phyloP scores from a whole-genome alignment of 2,888 invertebrate genomes.

The Sinelater perroti region DNA sequence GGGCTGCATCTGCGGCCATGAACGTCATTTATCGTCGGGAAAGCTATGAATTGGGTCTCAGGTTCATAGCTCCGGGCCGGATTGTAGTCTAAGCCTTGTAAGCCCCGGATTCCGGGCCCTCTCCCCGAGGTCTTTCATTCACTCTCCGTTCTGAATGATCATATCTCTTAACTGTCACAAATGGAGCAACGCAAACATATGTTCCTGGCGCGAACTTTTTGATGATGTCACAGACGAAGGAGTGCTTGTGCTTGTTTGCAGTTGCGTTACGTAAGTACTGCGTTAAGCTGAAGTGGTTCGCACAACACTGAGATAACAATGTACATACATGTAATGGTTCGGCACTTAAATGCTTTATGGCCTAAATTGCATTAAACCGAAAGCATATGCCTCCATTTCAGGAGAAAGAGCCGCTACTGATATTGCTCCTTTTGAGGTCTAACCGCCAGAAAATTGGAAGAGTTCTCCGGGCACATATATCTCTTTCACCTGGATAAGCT shows the following conservation, averaged over 20 bases:
- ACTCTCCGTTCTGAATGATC: conserved; percentile 36
- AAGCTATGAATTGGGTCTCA: conserved; percentile 37
- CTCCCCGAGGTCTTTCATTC: conserved; percentile 34
- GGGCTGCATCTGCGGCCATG: conserved; percentile 31
- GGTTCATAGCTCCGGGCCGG: conserved; percentile 44
- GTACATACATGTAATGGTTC: no score
- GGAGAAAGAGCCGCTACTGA: no score
- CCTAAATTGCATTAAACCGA: no score
- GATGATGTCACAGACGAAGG: no score
- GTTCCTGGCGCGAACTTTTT: conserved; percentile 40
- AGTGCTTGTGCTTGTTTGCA: not conserved
- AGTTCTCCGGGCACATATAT: no score
- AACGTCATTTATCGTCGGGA: conserved; percentile 31
- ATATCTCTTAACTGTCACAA: conserved; percentile 44
- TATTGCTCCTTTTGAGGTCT: no score
- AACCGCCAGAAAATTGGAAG: no score
- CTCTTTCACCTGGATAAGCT: not conserved
- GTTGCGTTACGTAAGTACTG: no score
- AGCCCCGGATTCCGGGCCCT: conserved; percentile 44
- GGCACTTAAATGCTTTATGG: no score
- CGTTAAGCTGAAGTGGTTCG: no score
- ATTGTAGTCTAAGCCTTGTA: conserved; percentile 45
- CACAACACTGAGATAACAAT: no score
- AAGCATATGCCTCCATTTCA: not conserved
- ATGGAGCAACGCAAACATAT: conserved; percentile 44